A percentile compares a stretch with the other conserved stretches of the same genome.
Evolutionary conservation across 2,113 vertebrate species (phyloP).

Genomic region (Triplophysa tibetana): DNA sequence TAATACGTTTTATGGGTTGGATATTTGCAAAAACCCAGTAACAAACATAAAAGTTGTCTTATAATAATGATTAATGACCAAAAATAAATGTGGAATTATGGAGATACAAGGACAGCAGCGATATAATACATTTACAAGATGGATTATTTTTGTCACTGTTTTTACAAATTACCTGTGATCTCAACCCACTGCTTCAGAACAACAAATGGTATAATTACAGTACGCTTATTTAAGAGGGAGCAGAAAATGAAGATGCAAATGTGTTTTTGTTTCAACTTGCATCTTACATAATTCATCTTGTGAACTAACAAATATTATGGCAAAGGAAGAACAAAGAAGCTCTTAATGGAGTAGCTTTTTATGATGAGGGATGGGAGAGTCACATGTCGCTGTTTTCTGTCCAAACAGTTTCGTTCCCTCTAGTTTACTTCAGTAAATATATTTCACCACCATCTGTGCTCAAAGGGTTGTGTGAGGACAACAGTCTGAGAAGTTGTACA

Average conservation of each 20-base stretch:
- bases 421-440: background rate
- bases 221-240: background rate
- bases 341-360: conserved; percentile 10
- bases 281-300: background rate
- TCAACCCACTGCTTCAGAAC: background rate
- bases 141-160: too few species aligned
- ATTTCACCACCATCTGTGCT: background rate
- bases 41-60: too few species aligned
- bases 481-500: background rate
- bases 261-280: background rate
- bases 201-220: background rate
- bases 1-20: too few species aligned
- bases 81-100: too few species aligned
- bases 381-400: conserved; percentile 11
- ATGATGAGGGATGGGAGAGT: conserved; percentile 8
- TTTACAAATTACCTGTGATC: too few species aligned
- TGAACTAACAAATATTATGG: background rate
- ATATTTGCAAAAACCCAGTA: too few species aligned
- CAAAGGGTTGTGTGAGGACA: conserved; percentile 9
- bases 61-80: too few species aligned
- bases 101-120: too few species aligned
- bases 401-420: conserved; percentile 10
- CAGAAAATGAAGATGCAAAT: background rate
- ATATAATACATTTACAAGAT: too few species aligned
- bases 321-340: background rate